Evolutionary conservation across 2,113 vertebrate species (phyloP), one percentile per base, ranked within the genome.

Genomic region (Sceloporus undulatus): DNA sequence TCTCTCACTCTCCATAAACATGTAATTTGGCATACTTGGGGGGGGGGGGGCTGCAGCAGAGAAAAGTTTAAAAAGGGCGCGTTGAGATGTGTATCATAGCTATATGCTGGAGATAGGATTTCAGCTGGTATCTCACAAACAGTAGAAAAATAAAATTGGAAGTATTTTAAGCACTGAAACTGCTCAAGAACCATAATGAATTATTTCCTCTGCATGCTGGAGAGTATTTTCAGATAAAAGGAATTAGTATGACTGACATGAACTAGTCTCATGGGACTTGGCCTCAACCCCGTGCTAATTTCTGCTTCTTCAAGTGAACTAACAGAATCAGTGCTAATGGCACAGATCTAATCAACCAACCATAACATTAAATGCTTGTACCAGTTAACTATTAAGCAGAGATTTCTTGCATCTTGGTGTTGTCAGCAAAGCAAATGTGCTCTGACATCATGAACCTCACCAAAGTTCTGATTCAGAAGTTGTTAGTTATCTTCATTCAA

Each of bases 161-260:
- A 21, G 21, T 38, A 76, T 76, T 76, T 76, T 76, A 38, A 42
- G 13, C 9, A 38, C 19, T 76, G 38, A 76, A 76, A 42, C 38
- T 76, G 38, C 5, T 40, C 74, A 40, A 42, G 74, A 76, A 80
- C 59, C 18, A 8, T 18, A 19, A 16, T 80, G 52, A 62, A 16
- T 80, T 14, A 54, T 3, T 16, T 75, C 23, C 25, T 54, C 34
- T 6, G 81, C 16, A 5, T 7, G 23, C 66, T 62, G 7, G 29
- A 62, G 79, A 34, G 11, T 27, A 25, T 85, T 85, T 85, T 85
- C 83, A 62, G 34, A 59, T 23, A 7, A 54, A 74, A 84, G 34
- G 71, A 71, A 59, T 59, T 59, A 85, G 14, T 23, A 59, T 62
- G n/a, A 5, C 23, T 85, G 54, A 13, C n/a, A 59, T 74, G 70